These are phyloP conservation scores for Gymnorhina tibicen DNA, from an alignment of 2,113 vertebrate species.

Conservation along the genomic window DNA sequence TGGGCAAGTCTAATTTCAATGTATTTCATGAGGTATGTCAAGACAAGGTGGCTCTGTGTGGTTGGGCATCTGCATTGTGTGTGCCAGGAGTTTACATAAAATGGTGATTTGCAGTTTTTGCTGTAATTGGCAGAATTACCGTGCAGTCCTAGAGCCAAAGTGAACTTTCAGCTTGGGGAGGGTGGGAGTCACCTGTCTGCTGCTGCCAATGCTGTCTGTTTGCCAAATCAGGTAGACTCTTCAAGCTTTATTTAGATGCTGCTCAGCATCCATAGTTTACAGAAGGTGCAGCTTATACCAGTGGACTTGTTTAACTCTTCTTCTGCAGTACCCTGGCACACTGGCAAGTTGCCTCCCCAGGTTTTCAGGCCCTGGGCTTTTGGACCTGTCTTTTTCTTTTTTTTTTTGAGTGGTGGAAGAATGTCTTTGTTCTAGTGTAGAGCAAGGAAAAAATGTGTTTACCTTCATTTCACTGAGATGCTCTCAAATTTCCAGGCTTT, in stretches of 20 bases:
- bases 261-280: not conserved
- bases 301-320: not conserved
- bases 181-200: not conserved
- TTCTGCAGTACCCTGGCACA: not conserved
- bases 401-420: not conserved
- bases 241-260: not conserved
- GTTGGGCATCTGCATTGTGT: not conserved
- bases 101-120: not conserved
- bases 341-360: not conserved
- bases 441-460: not conserved
- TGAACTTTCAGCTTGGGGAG: not conserved
- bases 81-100: not conserved
- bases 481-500: not conserved
- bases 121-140: not conserved
- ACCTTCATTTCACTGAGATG: not conserved
- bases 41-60: not conserved
- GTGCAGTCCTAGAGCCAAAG: not conserved
- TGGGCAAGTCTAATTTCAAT: not conserved
- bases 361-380: not conserved
- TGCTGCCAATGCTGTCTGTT: not conserved
- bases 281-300: not conserved
- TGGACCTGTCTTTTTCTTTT: not conserved
- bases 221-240: not conserved
- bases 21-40: not conserved
- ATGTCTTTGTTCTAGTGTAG: not conserved